Evolutionary conservation across 2,113 vertebrate genomes (phyloP).

Genomic region (Pipra filicauda): DNA sequence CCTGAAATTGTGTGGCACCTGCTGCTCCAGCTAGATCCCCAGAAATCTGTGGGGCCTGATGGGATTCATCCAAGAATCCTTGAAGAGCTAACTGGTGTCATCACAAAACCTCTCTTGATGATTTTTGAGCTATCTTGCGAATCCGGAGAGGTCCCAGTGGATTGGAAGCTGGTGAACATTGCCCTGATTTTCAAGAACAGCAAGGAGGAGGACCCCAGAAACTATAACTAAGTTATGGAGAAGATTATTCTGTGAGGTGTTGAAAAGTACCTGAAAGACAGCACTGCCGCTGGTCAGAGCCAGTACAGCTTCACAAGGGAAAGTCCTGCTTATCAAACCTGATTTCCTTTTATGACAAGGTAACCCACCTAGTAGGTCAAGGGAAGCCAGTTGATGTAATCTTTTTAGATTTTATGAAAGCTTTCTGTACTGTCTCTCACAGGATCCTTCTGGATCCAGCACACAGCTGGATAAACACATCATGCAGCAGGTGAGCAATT

Average conservation of each 20-base stretch:
- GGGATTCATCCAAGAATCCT: not conserved
- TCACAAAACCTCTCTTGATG: not conserved
- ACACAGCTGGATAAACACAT: not conserved
- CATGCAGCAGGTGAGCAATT: not conserved
- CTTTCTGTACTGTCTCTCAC: not conserved
- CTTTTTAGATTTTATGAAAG: not conserved
- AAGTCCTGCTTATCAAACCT: not conserved
- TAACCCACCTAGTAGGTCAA: not conserved
- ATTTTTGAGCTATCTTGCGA: not conserved
- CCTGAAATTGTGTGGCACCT: not conserved
- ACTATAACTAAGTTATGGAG: not conserved
- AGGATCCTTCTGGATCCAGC: not conserved
- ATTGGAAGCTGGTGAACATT: not conserved
- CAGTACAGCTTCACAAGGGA: not conserved
- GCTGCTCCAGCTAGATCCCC: not conserved
- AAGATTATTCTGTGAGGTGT: not conserved
- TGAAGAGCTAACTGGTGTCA: not conserved
- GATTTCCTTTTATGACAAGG: not conserved
- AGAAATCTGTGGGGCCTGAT: not conserved
- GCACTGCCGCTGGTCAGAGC: no score
- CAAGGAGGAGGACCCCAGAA: not conserved
- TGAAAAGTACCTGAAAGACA: not conserved
- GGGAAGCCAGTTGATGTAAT: not conserved
- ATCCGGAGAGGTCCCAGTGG: not conserved
- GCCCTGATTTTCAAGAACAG: not conserved